Base-by-base conservation (phyloP, 2,888 invertebrate genomes). In the Brachyptera risi region DNA sequence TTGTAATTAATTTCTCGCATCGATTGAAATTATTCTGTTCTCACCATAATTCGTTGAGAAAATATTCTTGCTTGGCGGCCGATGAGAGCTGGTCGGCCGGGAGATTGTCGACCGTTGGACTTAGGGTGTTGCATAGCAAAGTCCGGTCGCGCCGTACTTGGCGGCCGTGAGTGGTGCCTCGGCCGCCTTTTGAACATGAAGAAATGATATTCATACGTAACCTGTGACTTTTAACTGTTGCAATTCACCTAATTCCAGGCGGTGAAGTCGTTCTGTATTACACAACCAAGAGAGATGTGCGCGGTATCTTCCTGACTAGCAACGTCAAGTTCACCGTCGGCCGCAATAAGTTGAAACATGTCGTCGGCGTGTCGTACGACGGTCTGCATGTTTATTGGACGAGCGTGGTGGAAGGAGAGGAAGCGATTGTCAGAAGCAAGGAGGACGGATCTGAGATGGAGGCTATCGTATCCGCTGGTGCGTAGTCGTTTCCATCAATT, bases 381-480 rank as follows among this genome's bases (percentile, higher is more conserved):
- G 87, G 86, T 0, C 76, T 77, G 1, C 77, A 83, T 66, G 73
- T 91, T 26, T 92, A 89, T 71, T 93, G 92, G 92, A 87, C 90
- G 3, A 87, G 89, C 68, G 82, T 86, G 1, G 80, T 82, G 1
- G 73, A 82, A 3, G 86, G 85, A 1, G 82, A 83, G n/a, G 88
- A 90, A 72, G 81, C 85, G 9, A 88, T 92, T 65, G 80, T 85
- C 40, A 80, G 83, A 63, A 81, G 86, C 0, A 75, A 76, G 11
- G 75, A 83, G 1, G 83, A 87, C 68, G 87, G 88, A 11, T 74
- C 80, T 0, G 71, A 81, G 1, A 79, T 79, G 63, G 81, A 87
- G 75, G 79, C 82, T 65, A 72, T 78, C 56, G 70, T 77, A 1
- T 71, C 71, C 19, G 69, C 74, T 58, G 78, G 78, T 78, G 65